Evolutionary conservation across 2,888 invertebrate species (phyloP).

Genomic region (Hypomecis punctinalis): DNA sequence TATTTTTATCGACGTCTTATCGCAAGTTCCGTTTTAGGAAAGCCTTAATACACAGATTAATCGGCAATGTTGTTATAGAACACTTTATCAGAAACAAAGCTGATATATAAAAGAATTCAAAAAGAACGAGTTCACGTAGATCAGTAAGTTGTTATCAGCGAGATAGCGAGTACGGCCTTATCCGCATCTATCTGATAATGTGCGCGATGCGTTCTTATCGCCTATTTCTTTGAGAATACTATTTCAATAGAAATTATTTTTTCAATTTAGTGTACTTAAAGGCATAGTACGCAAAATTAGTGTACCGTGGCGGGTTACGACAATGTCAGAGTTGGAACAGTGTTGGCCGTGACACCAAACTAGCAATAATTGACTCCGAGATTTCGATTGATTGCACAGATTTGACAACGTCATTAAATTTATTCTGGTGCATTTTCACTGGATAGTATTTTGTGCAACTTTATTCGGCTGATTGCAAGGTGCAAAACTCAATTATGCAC

Average conservation of each 20-base stretch:
- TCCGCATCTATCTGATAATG: slow-evolving; percentile 73
- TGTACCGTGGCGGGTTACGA: slow-evolving; percentile 57
- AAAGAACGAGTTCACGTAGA: slow-evolving; percentile 63
- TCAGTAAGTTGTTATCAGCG: slow-evolving; percentile 70
- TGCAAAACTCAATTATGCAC: slow-evolving; percentile 31
- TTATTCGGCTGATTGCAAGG: slow-evolving; percentile 31
- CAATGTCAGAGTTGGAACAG: slow-evolving; percentile 52
- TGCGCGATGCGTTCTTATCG: slow-evolving; percentile 42
- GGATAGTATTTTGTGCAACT: slow-evolving; percentile 34
- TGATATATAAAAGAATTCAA: slow-evolving; percentile 48
- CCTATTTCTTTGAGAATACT: slow-evolving; percentile 46
- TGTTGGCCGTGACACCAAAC: slow-evolving; percentile 58
- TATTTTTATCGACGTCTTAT: slow-evolving; percentile 3
- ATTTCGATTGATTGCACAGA: slow-evolving; percentile 61
- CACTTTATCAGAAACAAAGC: slow-evolving; percentile 4
- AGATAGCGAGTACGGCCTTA: slow-evolving; percentile 70
- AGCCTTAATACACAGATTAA: slow-evolving; percentile 14
- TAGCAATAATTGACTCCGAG: slow-evolving; percentile 50
- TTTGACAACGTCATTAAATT: slow-evolving; percentile 47
- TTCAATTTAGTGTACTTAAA: slow-evolving; percentile 11
- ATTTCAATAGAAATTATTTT: slow-evolving; percentile 35
- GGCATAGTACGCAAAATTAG: slow-evolving; percentile 41
- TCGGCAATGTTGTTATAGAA: slow-evolving; percentile 5
- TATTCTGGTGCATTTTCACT: slow-evolving; percentile 44
- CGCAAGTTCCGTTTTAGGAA: slow-evolving; percentile 15